Evolutionary conservation across 2,797 vertebrate genomes (phyloP).

Genomic region (Dromococcyx pavoninus): DNA sequence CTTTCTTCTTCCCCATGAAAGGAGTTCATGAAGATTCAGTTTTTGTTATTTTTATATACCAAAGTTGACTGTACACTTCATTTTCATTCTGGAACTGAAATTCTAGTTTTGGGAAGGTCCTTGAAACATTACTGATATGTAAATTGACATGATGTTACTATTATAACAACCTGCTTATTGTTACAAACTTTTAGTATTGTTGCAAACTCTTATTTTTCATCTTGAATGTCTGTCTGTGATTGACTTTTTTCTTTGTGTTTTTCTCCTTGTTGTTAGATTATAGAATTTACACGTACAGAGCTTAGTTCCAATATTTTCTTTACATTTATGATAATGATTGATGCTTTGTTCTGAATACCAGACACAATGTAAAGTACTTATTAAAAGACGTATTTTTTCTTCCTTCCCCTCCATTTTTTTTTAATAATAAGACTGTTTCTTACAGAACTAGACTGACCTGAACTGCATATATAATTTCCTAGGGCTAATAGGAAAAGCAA

Average conservation of each 20-base stretch:
- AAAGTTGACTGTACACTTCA: not conserved
- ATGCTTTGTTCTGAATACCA: not conserved
- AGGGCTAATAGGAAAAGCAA: not conserved
- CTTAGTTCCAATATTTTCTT: not conserved
- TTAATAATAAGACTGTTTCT: not conserved
- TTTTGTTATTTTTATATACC: not conserved
- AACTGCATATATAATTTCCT: not conserved
- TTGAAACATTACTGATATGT: not conserved
- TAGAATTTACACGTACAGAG: not conserved
- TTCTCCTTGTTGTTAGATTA: not conserved
- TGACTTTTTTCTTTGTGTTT: not conserved
- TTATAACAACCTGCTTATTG: not conserved
- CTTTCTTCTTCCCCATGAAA: not conserved
- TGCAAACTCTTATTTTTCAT: not conserved
- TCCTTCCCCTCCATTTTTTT: not conserved
- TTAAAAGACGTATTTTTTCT: not conserved
- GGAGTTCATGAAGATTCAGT: not conserved
- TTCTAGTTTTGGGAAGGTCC: not conserved
- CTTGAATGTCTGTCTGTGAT: not conserved
- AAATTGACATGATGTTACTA: not conserved
- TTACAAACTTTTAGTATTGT: not conserved
- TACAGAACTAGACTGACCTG: not conserved
- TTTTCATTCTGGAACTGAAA: not conserved
- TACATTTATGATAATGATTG: not conserved
- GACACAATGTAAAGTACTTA: not conserved